A percentile compares a stretch with the other conserved stretches of the same genome.
phyloP scores from a whole-genome alignment of 2,888 invertebrate genomes.

The Torymus texanus region DNA sequence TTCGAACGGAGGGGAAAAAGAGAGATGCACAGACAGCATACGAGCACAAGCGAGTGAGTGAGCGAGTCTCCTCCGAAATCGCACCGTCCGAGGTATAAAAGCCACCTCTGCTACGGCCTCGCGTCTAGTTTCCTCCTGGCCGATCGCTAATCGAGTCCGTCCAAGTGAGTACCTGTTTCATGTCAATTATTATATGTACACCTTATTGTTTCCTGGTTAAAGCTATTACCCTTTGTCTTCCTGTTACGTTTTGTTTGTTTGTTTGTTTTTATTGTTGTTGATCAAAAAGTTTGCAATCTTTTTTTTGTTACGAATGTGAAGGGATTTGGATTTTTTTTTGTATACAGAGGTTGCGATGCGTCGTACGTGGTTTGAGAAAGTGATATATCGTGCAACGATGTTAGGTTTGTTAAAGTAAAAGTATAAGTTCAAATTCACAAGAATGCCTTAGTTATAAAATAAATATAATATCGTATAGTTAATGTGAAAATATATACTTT shows the following conservation, averaged over 20 bases:
- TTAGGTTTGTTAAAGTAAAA: no score
- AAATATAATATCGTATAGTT: no score
- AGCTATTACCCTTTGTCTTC: neutral
- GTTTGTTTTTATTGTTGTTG: no score
- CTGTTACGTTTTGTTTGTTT: neutral
- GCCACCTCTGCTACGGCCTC: conserved; percentile 65
- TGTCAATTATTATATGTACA: neutral
- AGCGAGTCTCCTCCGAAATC: conserved; percentile 53
- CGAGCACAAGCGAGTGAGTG: conserved; percentile 7
- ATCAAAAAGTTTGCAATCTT: no score
- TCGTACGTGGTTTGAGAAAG: no score
- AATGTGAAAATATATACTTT: no score
- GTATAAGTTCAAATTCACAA: no score
- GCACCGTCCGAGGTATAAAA: conserved; percentile 67
- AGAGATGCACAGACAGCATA: conserved; percentile 15
- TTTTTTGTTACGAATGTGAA: no score
- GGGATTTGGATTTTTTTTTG: no score
- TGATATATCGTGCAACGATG: no score
- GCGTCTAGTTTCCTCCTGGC: conserved; percentile 67
- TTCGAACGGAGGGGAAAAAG: conserved; percentile 12
- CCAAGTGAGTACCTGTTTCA: conserved; percentile 61
- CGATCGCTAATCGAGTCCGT: conserved; percentile 62
- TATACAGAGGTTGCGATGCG: no score
- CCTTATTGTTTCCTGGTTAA: neutral
- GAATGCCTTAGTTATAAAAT: no score